Evolutionary conservation across 2,113 vertebrate species (phyloP), one percentile per base, ranked within the genome.

Genomic region (Poeciliopsis prolifica): DNA sequence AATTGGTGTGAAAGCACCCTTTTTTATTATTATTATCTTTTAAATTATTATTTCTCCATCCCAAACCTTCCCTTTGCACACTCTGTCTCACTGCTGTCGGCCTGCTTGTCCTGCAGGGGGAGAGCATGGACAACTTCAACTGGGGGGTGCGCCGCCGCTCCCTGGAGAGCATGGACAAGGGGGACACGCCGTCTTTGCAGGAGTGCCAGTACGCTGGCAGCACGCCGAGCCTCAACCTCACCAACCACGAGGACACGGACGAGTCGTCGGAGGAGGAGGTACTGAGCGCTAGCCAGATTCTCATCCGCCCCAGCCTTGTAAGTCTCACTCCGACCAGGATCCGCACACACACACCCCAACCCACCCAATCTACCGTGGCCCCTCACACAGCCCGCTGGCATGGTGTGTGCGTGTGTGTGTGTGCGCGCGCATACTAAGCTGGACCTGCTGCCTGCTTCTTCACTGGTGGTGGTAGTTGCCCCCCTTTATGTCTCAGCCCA

Each of bases 51-150:
- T 5, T 26, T 17, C 78, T 42, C 17, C 17, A 17, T 19, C 17
- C 17, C 44, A 19, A 19, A 19, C 1, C 15, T 68, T 61, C 80
- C 51, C 44, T 65, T 84, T 65, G 10, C 61, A 3, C 3, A 11
- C 7, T 44, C n/a, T 31, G 24, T 70, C 70, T 91, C 68, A 92
- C 71, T 81, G 78, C 2, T 22, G 77, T 85, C 80, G 51, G 66
- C 10, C 28, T 5, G 68, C 72, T 79, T 85, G 60, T 88, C 94
- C 93, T 75, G 84, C 91, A 99, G 98, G 98, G 98, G 70, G 98
- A 99, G 92, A 98, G 97, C 83, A 97, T 99, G 97, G 98, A 99
- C 92, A 99, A 99, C 89, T 99, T 99, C 89, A 99, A 99, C 93
- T 99, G 98, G 98, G 98, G 98, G 0, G 98, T 99, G 77, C 97